Evolutionary conservation across 2,797 vertebrate genomes (phyloP), one percentile per base, ranked within the genome.

Genomic region (Acipenser ruthenus): DNA sequence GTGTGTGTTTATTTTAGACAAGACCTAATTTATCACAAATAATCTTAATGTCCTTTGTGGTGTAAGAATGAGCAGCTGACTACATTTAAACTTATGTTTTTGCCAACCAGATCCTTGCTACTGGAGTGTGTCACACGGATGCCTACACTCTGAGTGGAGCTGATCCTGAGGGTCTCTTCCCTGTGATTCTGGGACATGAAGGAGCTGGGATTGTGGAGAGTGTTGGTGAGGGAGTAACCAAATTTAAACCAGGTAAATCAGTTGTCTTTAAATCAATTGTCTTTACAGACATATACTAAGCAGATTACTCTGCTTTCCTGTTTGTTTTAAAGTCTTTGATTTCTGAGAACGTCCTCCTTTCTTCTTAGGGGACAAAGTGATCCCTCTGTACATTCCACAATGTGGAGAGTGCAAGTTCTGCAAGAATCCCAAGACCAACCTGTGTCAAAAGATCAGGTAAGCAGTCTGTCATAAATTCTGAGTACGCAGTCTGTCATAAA

Each of bases 331-430:
- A 8, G n/a, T 37, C 1, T 10, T 10, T 65, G 12, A 15, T 49
- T 52, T 37, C 23, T 37, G 23, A 37, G 53, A 1, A 4, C 10
- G 8, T n/a, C 68, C 50, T 72, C 63, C 13, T 53, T 58, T 63
- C 67, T 73, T 60, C 60, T 12, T 64, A 99, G 95, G 95, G 61
- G 96, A 99, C 59, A 86, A 89, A 0, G 95, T 99, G 69, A 83
- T 99, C 75, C 94, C 94, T 0, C 73, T 98, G 0, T 97, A 98
- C 15, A 83, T 99, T 37, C 95, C 96, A 0, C 96, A 99, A 68
- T 98, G 96, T 75, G 93, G 93, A 60, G 94, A 98, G 74, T 99
- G 95, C 89, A 98, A 95, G 74, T 99, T 97, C 84, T 99, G 96
- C 74, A 93, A 91, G 74, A 97, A 93, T 75, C 95, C 96, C 60